Evolutionary conservation across 2,888 invertebrate species (phyloP), one percentile per base, ranked within the genome.

Genomic region (Griposia aprilina): DNA sequence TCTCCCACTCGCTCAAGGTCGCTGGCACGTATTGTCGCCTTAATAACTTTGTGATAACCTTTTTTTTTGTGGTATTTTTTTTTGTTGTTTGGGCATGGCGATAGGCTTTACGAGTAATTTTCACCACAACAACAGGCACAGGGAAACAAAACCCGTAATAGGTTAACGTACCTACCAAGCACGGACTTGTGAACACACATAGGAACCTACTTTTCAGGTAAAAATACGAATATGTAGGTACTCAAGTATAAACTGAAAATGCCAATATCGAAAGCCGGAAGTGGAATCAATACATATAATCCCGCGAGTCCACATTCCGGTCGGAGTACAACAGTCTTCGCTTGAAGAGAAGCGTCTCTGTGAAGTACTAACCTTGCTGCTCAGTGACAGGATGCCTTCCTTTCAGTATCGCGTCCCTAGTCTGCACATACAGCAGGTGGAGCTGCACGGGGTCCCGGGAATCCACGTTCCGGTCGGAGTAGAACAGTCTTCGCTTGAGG

Each of bases 401-500:
- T 92, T 99, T 98, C 81, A 99, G 96, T 89, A 99, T 99, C 77
- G 99, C 99, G 95, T 99, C 99, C 87, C 99, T 97, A 30, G 99
- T 99, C 97, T 99, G 99, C 36, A 99, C 99, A 94, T 99, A 99
- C 55, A 99, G 97, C 90, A 99, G 97, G 95, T 99, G 99, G 84
- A 99, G 97, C 94, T 99, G 99, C 17, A 99, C 98, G 0, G 99
- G 99, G 96, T 99, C 99, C 69, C 99, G 97, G 5, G 98, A 98
- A 96, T 99, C 99, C 89, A 99, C 99, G 95, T 99, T 99, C 90
- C 99, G 98, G 97, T 99, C 99, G 1, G 99, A 99, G 97, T 99
- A 99, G 98, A 99, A 99, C 94, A 99, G 99, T 91, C 99, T 99
- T 85, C 99, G 97, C 88, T 99, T 97, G 86, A 99, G 97, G 68